phyloP scores from a whole-genome alignment of 2,113 vertebrate genomes.

The Actenoides lindsayi region DNA sequence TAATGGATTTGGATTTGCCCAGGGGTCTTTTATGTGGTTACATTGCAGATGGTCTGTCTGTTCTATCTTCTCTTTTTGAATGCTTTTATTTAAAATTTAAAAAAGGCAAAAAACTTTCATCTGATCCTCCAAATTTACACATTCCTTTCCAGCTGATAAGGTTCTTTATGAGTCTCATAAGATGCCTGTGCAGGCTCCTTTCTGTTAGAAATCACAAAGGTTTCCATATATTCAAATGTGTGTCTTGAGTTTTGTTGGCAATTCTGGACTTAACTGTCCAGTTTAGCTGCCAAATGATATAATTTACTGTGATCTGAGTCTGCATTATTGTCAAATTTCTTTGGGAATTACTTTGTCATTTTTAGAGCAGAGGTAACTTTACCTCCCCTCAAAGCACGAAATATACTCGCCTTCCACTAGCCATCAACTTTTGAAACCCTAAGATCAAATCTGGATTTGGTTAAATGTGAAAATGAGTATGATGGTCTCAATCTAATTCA shows the following conservation, averaged over 20 bases:
- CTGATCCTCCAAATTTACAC: conserved; percentile 3
- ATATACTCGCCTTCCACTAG: conserved; percentile 47
- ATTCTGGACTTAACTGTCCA: conserved; percentile 34
- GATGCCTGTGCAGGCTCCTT: conserved; percentile 11
- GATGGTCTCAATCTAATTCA: conserved; percentile 14
- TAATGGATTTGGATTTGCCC: conserved; percentile 71
- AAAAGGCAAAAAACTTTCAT: background rate
- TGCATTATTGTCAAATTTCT: conserved; percentile 6
- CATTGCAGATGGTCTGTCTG: conserved; percentile 70
- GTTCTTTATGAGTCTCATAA: conserved; percentile 57
- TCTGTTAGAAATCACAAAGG: conserved; percentile 17
- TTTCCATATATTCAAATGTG: conserved; percentile 18
- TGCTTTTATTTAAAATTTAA: conserved; percentile 18
- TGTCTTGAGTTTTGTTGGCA: conserved; percentile 33
- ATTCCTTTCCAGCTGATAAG: conserved; percentile 47
- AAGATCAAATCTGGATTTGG: conserved; percentile 62
- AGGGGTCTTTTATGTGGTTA: conserved; percentile 76
- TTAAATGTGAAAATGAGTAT: conserved; percentile 57
- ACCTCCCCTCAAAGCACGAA: conserved; percentile 43
- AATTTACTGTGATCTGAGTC: conserved; percentile 25
- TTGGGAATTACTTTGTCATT: conserved; percentile 46
- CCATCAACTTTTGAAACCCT: conserved; percentile 16
- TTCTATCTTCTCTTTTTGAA: conserved; percentile 56
- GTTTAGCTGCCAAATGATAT: conserved; percentile 17
- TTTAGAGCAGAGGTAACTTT: conserved; percentile 40